Evolutionary conservation across 2,113 vertebrate species (phyloP), one percentile per base, ranked within the genome.

Genomic region (Malaclemys terrapin): DNA sequence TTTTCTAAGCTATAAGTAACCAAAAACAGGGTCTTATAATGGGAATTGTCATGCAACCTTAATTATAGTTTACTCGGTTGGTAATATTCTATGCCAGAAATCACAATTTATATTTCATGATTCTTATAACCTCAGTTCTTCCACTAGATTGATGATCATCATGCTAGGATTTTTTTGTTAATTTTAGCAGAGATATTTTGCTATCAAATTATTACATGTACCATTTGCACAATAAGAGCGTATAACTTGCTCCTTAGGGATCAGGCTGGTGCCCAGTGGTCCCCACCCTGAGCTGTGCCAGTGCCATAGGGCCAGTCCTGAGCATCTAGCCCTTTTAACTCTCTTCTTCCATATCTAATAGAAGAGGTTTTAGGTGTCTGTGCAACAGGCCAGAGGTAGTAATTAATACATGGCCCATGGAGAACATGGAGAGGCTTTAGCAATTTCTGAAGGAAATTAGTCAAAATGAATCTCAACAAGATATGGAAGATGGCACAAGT

Each of bases 391-490:
- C 85, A 92, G 69, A 94, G 53, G 89, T 89, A 80, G 84, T 94
- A 95, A 94, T 82, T 54, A 96, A 91, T 80, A 57, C 90, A 88
- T 53, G 50, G 69, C 80, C 87, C 86, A 35, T 89, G 25, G 89
- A 95, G 72, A 96, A 89, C 22, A 50, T 84, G 84, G 83, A 95
- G 27, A 62, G 19, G 13, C 90, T 96, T 96, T 92, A 95, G 93
- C 79, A 93, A 84, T 96, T 96, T 88, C 38, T 95, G 16, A 54
- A 57, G 87, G 89, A 92, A 95, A 84, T 87, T 89, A 95, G 65
- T 94, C 85, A 92, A 97, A 97, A 88, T 81, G 9, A 88, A 95
- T 95, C 79, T 75, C 19, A 95, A 31, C 5, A 93, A 91, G 80
- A 91, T 78, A 80, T 11, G 85, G 79, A 29, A 88, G 50, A 82